phyloP scores from a whole-genome alignment of 2,113 vertebrate species.

The Leptobrachium leishanense region DNA sequence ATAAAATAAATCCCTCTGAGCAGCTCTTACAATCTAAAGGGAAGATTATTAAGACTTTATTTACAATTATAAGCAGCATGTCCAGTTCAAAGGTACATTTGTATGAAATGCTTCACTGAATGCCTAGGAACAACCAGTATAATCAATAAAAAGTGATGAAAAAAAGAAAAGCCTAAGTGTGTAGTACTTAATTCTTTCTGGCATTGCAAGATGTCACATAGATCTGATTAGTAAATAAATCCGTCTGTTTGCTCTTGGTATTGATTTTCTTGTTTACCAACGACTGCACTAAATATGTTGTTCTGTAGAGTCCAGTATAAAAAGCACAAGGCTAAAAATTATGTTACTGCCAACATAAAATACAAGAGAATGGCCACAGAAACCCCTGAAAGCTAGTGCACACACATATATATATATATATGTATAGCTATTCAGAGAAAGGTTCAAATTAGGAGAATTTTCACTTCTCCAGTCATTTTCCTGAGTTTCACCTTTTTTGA shows the following conservation, averaged over 20 bases:
- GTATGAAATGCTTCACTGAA: neutral
- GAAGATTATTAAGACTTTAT: slow-evolving; percentile 14
- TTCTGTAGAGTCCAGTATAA: neutral
- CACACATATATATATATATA: too few relatives aligned
- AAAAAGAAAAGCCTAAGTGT: too few relatives aligned
- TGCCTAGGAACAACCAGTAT: neutral
- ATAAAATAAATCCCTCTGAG: slow-evolving; percentile 15
- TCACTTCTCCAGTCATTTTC: too few relatives aligned
- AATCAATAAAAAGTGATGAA: neutral
- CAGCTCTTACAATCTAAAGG: neutral
- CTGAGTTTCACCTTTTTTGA: too few relatives aligned
- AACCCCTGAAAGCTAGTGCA: neutral
- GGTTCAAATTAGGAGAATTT: too few relatives aligned
- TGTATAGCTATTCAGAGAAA: too few relatives aligned
- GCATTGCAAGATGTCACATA: too few relatives aligned
- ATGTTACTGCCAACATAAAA: neutral
- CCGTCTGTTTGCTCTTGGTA: neutral
- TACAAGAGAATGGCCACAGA: neutral
- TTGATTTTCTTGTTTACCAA: neutral
- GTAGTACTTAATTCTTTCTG: too few relatives aligned
- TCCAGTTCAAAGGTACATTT: slow-evolving; percentile 2
- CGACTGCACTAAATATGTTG: neutral
- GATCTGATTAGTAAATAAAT: neutral
- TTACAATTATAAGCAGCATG: slow-evolving; percentile 32
- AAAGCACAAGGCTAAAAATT: neutral